Evolutionary conservation across 2,113 vertebrate species (phyloP).

Genomic region (Sinocyclocheilus grahami): DNA sequence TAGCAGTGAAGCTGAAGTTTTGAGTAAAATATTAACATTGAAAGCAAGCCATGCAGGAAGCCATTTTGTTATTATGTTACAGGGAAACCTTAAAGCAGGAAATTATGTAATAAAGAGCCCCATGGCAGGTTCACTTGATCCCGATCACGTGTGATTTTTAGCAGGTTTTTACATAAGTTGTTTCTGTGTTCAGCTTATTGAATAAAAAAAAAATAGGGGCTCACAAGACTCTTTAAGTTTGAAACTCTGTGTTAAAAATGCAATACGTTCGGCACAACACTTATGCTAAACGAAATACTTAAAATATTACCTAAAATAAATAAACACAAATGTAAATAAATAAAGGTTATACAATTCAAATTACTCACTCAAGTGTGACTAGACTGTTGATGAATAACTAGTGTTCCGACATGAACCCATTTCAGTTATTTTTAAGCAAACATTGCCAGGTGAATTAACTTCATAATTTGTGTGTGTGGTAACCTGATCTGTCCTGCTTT

Average conservation of each 20-base stretch:
- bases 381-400: neutral
- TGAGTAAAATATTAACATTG: neutral
- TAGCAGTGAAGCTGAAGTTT: neutral
- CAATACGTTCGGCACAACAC: neutral
- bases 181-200: neutral
- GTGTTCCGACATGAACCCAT: neutral
- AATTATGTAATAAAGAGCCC: neutral
- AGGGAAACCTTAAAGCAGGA: neutral
- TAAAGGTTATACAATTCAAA: neutral
- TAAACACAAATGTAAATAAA: neutral
- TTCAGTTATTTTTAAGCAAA: neutral
- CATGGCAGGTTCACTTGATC: neutral
- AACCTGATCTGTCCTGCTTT: neutral
- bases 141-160: neutral
- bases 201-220: neutral
- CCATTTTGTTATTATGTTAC: neutral
- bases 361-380: neutral
- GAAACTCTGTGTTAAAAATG: neutral
- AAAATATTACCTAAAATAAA: no score
- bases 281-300: no score
- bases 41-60: neutral
- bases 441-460: neutral
- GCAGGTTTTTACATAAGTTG: neutral
- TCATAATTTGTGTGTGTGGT: neutral
- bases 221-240: neutral